Percentiles rank a stretch among this genome's conserved stretches.
These are phyloP conservation scores for Amaurobius ferox DNA, from an alignment of 2,888 invertebrate species.

Conservation along the genomic window DNA sequence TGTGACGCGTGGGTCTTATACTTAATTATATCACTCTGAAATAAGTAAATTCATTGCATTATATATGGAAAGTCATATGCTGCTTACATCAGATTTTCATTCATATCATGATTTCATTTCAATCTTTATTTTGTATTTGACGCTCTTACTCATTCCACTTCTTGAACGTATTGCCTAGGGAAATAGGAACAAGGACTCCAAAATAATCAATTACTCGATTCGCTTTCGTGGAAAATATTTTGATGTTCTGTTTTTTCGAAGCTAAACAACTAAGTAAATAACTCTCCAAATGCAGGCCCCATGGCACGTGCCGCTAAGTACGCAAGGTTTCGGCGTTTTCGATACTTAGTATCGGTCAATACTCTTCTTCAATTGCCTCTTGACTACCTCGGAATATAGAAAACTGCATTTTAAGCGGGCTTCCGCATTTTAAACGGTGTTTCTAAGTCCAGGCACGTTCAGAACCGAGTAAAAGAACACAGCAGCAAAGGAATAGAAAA, in stretches of 20 bases:
- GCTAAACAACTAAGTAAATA: not conserved
- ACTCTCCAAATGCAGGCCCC: not conserved
- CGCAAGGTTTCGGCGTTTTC: not conserved
- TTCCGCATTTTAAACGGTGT: conserved; percentile 8
- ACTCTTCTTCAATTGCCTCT: not conserved
- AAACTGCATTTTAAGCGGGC: not conserved
- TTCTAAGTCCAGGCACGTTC: not conserved
- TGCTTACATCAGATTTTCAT: too few relatives aligned
- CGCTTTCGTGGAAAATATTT: not conserved
- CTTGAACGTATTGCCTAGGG: not conserved
- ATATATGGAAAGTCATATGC: too few relatives aligned
- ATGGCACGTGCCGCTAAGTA: not conserved
- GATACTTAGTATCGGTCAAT: conserved; percentile 10
- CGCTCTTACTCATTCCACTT: not conserved
- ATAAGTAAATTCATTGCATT: too few relatives aligned
- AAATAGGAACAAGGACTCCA: not conserved
- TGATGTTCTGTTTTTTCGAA: not conserved
- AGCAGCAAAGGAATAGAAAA: not conserved
- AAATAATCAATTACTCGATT: not conserved
- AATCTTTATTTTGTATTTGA: too few relatives aligned
- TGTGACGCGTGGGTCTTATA: too few relatives aligned
- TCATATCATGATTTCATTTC: too few relatives aligned
- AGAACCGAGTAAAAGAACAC: not conserved
- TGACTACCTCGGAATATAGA: not conserved
- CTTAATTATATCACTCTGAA: too few relatives aligned